These are phyloP conservation scores for Raja brachyura DNA, from an alignment of 2,113 vertebrate species.

Conservation along the genomic window DNA sequence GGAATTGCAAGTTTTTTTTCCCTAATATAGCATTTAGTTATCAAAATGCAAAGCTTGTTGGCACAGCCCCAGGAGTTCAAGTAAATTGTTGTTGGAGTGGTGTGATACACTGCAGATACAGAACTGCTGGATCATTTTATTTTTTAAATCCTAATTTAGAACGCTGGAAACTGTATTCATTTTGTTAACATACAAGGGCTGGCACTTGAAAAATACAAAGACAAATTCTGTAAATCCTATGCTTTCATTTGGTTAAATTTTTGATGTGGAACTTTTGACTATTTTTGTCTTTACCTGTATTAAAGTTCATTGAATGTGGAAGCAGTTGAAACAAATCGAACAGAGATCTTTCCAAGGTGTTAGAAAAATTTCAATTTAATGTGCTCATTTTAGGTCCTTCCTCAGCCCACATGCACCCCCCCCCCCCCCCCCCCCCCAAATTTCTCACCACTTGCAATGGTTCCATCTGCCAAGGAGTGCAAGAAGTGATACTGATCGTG, in stretches of 20 bases:
- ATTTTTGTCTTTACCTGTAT: not conserved
- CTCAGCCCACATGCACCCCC: too few relatives aligned
- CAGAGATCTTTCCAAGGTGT: not conserved
- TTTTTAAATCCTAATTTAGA: not conserved
- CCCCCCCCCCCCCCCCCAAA: not conserved
- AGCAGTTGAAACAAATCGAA: not conserved
- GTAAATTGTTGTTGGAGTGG: slow-evolving; percentile 17
- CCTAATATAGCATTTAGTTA: not conserved
- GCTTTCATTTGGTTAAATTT: not conserved
- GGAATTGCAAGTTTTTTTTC: slow-evolving; percentile 8
- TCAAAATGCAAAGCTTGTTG: not conserved
- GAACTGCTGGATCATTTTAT: not conserved
- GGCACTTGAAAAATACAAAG: not conserved
- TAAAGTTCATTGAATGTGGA: not conserved
- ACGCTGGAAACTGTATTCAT: slow-evolving; percentile 10
- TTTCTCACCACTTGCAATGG: not conserved
- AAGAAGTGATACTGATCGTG: not conserved
- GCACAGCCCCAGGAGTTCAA: slow-evolving; percentile 12
- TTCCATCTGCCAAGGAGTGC: not conserved
- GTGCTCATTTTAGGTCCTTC: not conserved
- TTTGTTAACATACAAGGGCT: slow-evolving; percentile 4
- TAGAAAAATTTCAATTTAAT: not conserved
- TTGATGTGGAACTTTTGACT: not conserved
- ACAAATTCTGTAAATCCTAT: not conserved
- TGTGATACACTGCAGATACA: not conserved